phyloP scores from a whole-genome alignment of 2,113 vertebrate species.

The Stigmatopora nigra region DNA sequence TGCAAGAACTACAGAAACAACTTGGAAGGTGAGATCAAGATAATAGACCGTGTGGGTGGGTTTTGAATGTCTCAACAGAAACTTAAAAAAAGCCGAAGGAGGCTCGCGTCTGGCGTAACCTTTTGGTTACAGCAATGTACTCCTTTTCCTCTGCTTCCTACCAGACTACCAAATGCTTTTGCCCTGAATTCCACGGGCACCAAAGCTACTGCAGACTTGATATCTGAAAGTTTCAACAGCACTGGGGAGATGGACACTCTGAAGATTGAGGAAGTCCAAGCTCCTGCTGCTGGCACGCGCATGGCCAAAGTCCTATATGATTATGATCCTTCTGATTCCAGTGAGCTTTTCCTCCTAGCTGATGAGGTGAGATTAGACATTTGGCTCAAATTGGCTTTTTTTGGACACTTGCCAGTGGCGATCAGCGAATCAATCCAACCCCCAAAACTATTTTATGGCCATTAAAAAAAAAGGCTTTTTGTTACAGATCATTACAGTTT shows the following conservation, averaged over 20 bases:
- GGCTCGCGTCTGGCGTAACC: not conserved
- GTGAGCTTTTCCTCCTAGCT: slow-evolving; percentile 84
- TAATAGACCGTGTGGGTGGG: not conserved
- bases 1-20: slow-evolving; percentile 89
- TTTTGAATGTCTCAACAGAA: not conserved
- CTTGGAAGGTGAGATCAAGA: slow-evolving; percentile 77
- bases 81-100: not conserved
- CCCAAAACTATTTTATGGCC: no score
- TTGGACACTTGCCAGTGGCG: no score
- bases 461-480: no score
- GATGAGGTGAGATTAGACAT: slow-evolving; percentile 78
- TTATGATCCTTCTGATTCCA: slow-evolving; percentile 89
- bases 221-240: slow-evolving; percentile 64
- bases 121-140: not conserved
- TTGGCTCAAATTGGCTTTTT: not conserved
- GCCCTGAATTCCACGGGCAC: slow-evolving; percentile 69
- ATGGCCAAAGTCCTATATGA: slow-evolving; percentile 93
- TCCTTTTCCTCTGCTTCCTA: not conserved
- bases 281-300: slow-evolving; percentile 83
- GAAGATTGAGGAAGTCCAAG: slow-evolving; percentile 82
- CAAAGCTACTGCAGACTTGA: slow-evolving; percentile 43
- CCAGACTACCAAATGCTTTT: slow-evolving; percentile 84
- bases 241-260: slow-evolving; percentile 70
- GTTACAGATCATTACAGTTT: slow-evolving; percentile 88
- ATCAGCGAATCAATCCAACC: no score